Conservation (phyloP, 2,888 invertebrate species). For the Drosophila atripex region DNA sequence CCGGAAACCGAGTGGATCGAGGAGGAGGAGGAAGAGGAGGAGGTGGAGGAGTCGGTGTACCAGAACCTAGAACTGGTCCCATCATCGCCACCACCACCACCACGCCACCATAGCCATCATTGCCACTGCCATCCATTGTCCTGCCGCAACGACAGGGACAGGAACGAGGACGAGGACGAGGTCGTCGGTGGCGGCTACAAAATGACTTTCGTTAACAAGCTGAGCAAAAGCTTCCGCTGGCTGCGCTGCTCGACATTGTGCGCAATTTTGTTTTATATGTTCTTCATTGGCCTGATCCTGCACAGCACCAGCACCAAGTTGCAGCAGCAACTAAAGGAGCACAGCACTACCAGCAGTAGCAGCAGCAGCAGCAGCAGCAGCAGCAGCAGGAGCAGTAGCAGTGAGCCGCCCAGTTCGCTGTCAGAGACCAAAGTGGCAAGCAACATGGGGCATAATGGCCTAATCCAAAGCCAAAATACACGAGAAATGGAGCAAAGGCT, state of each 20-base stretch:
- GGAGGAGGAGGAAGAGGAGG: conserved; percentile 34
- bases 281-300: conserved; percentile 85
- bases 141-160: conserved; percentile 13
- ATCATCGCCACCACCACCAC: conserved; percentile 35
- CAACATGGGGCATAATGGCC: conserved; percentile 48
- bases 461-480: conserved; percentile 40
- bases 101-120: conserved; percentile 23
- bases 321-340: conserved; percentile 58
- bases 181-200: conserved; percentile 51
- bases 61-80: conserved; percentile 40
- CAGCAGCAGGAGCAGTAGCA: conserved; percentile 20
- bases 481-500: conserved; percentile 57
- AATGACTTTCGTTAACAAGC: conserved; percentile 82
- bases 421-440: conserved; percentile 45
- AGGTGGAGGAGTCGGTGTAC: conserved; percentile 30
- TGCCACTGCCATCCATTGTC: conserved; percentile 39
- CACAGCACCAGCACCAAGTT: conserved; percentile 84
- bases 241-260: conserved; percentile 85
- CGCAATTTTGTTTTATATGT: conserved; percentile 85
- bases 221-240: conserved; percentile 81
- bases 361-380: conserved; percentile 18
- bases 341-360: conserved; percentile 36
- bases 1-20: conserved; percentile 44
- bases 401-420: conserved; percentile 11
- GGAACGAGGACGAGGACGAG: conserved; percentile 19